phyloP scores from a whole-genome alignment of 2,797 vertebrate genomes.

The Pseudochromis fuscus region DNA sequence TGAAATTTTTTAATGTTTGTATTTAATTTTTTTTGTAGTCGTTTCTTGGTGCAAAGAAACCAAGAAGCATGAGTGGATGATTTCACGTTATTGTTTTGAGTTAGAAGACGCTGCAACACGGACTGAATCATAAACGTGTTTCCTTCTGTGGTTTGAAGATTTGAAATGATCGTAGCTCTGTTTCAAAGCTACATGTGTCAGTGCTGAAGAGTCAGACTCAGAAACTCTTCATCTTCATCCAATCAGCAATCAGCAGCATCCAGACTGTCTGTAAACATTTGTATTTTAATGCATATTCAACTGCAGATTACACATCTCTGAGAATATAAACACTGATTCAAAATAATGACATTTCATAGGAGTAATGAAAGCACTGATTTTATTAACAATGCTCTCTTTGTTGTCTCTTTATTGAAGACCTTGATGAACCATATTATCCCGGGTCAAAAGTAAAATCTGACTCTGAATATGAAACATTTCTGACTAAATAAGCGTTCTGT shows the following conservation, averaged over 20 bases:
- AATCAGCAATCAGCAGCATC: neutral
- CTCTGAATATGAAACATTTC: neutral
- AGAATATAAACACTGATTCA: neutral
- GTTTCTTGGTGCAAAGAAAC: too few relatives aligned
- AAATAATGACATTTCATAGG: neutral
- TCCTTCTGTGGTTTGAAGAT: too few relatives aligned
- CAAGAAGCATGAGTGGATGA: too few relatives aligned
- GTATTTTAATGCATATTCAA: constrained; percentile 16
- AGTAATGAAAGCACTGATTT: neutral
- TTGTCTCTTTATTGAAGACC: constrained; percentile 43
- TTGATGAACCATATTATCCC: neutral
- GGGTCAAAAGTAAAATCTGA: constrained; percentile 20
- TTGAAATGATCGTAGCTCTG: too few relatives aligned
- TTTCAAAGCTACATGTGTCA: too few relatives aligned
- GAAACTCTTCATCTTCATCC: too few relatives aligned
- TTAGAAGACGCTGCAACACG: too few relatives aligned
- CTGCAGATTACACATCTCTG: neutral
- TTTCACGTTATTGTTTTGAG: too few relatives aligned
- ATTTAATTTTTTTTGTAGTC: too few relatives aligned
- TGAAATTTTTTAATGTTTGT: too few relatives aligned
- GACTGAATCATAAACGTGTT: too few relatives aligned
- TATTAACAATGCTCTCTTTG: neutral
- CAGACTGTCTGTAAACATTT: constrained; percentile 4
- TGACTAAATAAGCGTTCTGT: constrained; percentile 4
- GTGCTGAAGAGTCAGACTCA: too few relatives aligned